Conservation (phyloP, 2,888 invertebrate species). For the Cataglyphis albicans region DNA sequence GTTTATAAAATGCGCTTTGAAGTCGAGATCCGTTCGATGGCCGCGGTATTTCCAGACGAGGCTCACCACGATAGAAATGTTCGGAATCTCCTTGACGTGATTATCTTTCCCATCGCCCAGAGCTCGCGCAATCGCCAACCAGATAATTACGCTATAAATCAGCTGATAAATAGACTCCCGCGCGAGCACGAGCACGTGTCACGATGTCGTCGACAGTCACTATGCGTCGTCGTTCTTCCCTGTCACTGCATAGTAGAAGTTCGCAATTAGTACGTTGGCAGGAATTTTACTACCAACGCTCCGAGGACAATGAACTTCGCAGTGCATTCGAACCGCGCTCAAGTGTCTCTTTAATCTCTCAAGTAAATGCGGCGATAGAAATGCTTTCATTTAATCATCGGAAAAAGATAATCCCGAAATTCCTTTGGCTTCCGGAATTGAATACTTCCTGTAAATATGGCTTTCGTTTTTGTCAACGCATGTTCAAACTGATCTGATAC, state of each 20-base stretch:
- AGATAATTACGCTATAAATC: slow-evolving; percentile 74
- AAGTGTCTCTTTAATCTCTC: slow-evolving; percentile 13
- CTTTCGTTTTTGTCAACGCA: neutral
- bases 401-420: slow-evolving; percentile 7
- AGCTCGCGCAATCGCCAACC: slow-evolving; percentile 69
- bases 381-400: neutral
- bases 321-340: neutral
- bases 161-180: slow-evolving; percentile 71
- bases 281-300: slow-evolving; percentile 48
- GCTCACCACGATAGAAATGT: slow-evolving; percentile 71
- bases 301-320: slow-evolving; percentile 28
- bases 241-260: slow-evolving; percentile 5
- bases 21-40: slow-evolving; percentile 44
- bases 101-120: slow-evolving; percentile 72
- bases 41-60: slow-evolving; percentile 56
- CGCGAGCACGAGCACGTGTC: slow-evolving; percentile 56
- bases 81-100: slow-evolving; percentile 74
- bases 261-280: slow-evolving; percentile 23
- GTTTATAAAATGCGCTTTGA: slow-evolving; percentile 70
- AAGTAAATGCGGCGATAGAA: neutral
- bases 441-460: neutral
- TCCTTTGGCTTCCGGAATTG: neutral
- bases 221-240: slow-evolving; percentile 35
- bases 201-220: slow-evolving; percentile 47
- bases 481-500: neutral